Base-by-base conservation (phyloP, 1,140 invertebrate genomes). In the Hylaeus volcanicus region DNA sequence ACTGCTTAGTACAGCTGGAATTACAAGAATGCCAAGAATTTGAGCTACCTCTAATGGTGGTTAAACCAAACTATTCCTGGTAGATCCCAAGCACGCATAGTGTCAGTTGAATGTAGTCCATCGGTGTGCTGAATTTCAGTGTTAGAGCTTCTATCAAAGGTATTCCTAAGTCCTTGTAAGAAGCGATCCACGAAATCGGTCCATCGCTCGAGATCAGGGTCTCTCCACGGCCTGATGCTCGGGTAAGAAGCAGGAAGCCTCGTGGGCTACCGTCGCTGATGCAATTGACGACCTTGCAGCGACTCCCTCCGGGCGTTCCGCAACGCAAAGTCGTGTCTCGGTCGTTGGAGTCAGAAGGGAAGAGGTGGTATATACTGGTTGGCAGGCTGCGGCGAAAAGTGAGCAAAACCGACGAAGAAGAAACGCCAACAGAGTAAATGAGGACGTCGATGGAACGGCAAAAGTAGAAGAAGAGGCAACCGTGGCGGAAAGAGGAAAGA, bases 211-310 rank as follows among this genome's bases (percentile, higher is more conserved):
- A 37, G 14, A n/a, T 2, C 39, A 15, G 45, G 48, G 51, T 66
- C 5, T 37, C 5, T 5, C 41, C 14, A 26, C 26, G 26, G 26
- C 26, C 26, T 26, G 26, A 26, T 26, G 26, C n/a, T 9, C 41
- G n/a, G 39, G 0, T 39, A 15, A 48, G 61, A 61, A 81, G 55
- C 55, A 81, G 79, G 64, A 81, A 75, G 79, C 64, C 51, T 12
- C 5, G 48, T 26, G 39, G 15, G 55, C 73, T 69, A 61, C 64
- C 73, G 65, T 63, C 55, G 64, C 45, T 81, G 79, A 81, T 81
- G 73, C 79, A 81, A 81, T 81, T 69, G 79, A 75, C 73, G 79
- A 76, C 73, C 79, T 81, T 81, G 79, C 64, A 68, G 73, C 73
- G 37, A 69, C 56, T 76, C 79, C 79, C 65, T 81, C 65, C 73